Conservation (phyloP, 2,888 invertebrate genomes). For the Acrobasis suavella region DNA sequence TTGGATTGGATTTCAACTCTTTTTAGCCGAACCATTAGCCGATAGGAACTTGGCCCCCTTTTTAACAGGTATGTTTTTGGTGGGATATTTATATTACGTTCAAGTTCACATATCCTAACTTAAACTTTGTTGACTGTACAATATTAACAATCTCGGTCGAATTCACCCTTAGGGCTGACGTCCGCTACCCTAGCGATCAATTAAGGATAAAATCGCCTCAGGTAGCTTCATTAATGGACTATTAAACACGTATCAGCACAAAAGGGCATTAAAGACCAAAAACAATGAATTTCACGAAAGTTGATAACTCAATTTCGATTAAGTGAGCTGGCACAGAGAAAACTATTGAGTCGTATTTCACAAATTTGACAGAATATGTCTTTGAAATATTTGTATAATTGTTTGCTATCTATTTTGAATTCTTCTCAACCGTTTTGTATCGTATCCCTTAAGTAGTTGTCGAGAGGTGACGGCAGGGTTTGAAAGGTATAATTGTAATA, state of each 20-base stretch:
- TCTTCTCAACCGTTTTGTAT: no score
- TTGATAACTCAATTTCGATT: slow-evolving; percentile 80
- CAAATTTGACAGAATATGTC: no score
- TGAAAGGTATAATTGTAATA: no score
- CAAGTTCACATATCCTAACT: background rate
- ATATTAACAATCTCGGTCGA: slow-evolving; percentile 34
- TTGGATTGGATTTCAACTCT: no score
- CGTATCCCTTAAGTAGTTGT: no score
- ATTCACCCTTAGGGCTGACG: slow-evolving; percentile 48
- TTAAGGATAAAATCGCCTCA: slow-evolving; percentile 66
- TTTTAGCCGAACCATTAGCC: no score
- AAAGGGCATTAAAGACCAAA: slow-evolving; percentile 68
- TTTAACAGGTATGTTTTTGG: no score
- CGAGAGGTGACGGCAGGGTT: no score
- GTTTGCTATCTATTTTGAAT: no score
- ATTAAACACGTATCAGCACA: slow-evolving; percentile 78
- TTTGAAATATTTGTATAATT: background rate
- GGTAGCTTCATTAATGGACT: slow-evolving; percentile 80
- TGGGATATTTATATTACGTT: no score
- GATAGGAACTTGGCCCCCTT: no score
- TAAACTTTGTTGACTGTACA: background rate
- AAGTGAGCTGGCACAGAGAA: slow-evolving; percentile 42
- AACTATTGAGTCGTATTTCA: slow-evolving; percentile 40
- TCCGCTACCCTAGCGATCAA: slow-evolving; percentile 57
- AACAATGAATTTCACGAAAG: slow-evolving; percentile 80